These are phyloP conservation scores for Protonibea diacanthus DNA, from an alignment of 2,797 vertebrate genomes.

Conservation along the genomic window DNA sequence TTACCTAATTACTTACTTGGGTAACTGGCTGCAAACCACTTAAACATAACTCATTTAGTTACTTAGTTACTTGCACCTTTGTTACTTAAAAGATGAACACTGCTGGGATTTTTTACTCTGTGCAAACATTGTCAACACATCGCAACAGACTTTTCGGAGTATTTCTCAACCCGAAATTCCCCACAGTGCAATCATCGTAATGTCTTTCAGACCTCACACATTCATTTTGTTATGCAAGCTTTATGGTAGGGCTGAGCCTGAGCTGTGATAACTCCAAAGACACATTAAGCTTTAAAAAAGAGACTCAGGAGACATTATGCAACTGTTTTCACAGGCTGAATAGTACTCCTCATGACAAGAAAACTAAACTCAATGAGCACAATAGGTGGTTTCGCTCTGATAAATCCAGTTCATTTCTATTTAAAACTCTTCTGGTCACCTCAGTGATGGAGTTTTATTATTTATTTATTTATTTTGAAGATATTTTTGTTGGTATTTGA, in stretches of 20 bases:
- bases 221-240: background rate
- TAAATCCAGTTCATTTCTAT: background rate
- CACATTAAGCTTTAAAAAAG: no score
- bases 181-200: background rate
- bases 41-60: background rate
- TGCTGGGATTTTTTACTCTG: no score
- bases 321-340: no score
- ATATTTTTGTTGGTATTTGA: no score
- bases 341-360: background rate
- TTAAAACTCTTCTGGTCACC: background rate
- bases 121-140: background rate
- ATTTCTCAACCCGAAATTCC: background rate
- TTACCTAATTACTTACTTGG: background rate
- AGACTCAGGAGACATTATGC: no score
- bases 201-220: background rate
- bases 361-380: background rate
- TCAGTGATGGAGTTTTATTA: background rate
- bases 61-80: background rate
- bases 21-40: background rate
- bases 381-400: background rate
- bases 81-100: background rate
- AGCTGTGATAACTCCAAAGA: background rate
- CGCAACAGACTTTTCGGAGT: background rate
- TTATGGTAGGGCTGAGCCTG: background rate
- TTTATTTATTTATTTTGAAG: no score